Evolutionary conservation across 2,888 invertebrate genomes (phyloP), one percentile per base, ranked within the genome.

Genomic region (Erannis defoliaria): DNA sequence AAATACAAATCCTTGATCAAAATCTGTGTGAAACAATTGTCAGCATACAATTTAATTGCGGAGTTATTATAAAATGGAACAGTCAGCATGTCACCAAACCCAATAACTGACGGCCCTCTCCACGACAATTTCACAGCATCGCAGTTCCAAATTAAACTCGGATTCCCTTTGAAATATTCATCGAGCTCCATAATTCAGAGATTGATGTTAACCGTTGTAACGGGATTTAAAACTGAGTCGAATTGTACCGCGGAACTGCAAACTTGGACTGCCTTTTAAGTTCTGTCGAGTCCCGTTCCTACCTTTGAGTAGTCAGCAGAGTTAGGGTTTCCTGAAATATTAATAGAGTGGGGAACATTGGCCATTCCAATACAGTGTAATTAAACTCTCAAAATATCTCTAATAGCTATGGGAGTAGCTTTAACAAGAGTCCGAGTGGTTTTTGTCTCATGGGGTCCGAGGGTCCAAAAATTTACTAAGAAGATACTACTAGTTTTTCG

Each of bases 81-180:
- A 29, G 16, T 55, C 46, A 12, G 48, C 38, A 23, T 12, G 55
- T 49, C 48, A 57, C n/a, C 57, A 21, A 29, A 35, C 33, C 23
- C 48, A 23, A 42, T 49, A 49, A 14, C 49, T 49, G 49, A 42
- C 49, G 35, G 46, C 33, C 21, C 42, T 49, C 37, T 26, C 16
- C 40, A 14, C 42, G 23, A 55, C 50, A 51, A 56, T 55, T 51
- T 56, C 40, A 40, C 16, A 50, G 50, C 57, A 58, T 45, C 48
- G 53, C 54, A 55, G 29, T 56, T 61, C 56, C 49, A 55, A 64
- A 67, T 67, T 62, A 62, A 62, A 57, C 40, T 54, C 40, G 43
- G 14, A 26, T 37, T 53, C 49, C 59, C 50, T 54, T 58, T 64
- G 58, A 67, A 67, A 67, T 67, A 67, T 67, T 64, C 64, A 67